Base-by-base conservation (phyloP, 2,888 invertebrate species). In the Sinhomidia bicolor region DNA sequence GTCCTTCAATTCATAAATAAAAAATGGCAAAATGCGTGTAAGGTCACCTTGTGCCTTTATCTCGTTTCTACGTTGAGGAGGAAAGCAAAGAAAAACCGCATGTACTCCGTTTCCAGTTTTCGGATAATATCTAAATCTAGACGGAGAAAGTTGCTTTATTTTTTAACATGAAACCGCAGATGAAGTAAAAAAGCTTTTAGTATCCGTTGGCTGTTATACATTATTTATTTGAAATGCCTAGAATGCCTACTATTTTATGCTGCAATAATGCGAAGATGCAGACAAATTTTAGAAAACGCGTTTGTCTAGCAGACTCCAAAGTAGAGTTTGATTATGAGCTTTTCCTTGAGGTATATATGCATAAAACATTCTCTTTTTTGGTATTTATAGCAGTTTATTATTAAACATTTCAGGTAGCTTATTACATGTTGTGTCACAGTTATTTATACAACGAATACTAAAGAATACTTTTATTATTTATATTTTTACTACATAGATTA, bases 351-450 rank as follows among this genome's bases (percentile, higher is more conserved):
- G 60, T 60, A 60, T 20, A 26, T 60, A 23, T n/a, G n/a, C n/a
- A n/a, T n/a, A n/a, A n/a, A n/a, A n/a, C n/a, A n/a, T n/a, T n/a
- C n/a, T n/a, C 36, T 36, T 36, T 36, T 36, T 36, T 36, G 7
- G n/a, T n/a, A 36, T 79, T 20, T 47, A 51, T 29, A 81, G 81
- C 47, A 44, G n/a, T 81, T 81, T 81, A 62, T 81, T 68, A 65
- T 10, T 81, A 78, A 78, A 78, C 57, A 51, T 81, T 41, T 81
- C 81, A 83, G 51, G 83, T 71, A 74, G 17, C 36, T 83, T 83
- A 41, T 74, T 65, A 81, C 68, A 65, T 74, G 44, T 44, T 62
- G 23, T 47, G 80, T 65, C 65, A 81, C 81, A 81, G 44, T 32
- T 78, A 29, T 57, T 71, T 12, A 71, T 36, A 71, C 20, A 41